These are phyloP conservation scores for Seira musarum DNA, from an alignment of 2,888 invertebrate genomes.

Conservation along the genomic window DNA sequence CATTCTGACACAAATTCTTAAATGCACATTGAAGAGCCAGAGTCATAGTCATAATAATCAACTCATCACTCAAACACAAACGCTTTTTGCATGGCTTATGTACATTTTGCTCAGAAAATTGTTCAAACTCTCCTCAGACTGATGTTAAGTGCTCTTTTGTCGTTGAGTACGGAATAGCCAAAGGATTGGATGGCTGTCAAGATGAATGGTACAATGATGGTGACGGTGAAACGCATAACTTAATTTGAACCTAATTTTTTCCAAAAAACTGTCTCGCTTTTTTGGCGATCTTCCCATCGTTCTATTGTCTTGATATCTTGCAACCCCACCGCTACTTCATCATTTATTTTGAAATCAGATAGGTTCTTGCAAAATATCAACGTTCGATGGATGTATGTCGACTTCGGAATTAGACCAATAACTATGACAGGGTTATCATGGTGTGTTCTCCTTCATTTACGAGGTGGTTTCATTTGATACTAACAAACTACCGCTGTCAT, in stretches of 20 bases:
- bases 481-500: conserved; percentile 8
- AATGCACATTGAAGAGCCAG: neutral
- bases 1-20: conserved; percentile 42
- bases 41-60: conserved; percentile 1
- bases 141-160: too few relatives aligned
- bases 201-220: neutral
- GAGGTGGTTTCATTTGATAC: conserved; percentile 6
- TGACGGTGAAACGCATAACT: conserved; percentile 12
- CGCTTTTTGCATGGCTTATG: too few relatives aligned
- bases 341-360: too few relatives aligned
- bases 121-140: too few relatives aligned
- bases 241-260: conserved; percentile 8
- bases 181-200: neutral
- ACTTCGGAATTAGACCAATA: conserved; percentile 4
- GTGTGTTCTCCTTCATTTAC: too few relatives aligned
- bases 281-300: conserved; percentile 56
- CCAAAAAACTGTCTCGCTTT: conserved; percentile 25
- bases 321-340: neutral
- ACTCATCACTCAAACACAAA: conserved; percentile 1
- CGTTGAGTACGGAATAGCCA: neutral
- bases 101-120: too few relatives aligned
- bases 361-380: too few relatives aligned
- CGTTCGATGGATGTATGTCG: neutral
- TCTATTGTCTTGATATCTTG: conserved; percentile 31
- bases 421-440: neutral